phyloP scores from a whole-genome alignment of 2,888 invertebrate genomes.

The Adelphocoris suturalis region DNA sequence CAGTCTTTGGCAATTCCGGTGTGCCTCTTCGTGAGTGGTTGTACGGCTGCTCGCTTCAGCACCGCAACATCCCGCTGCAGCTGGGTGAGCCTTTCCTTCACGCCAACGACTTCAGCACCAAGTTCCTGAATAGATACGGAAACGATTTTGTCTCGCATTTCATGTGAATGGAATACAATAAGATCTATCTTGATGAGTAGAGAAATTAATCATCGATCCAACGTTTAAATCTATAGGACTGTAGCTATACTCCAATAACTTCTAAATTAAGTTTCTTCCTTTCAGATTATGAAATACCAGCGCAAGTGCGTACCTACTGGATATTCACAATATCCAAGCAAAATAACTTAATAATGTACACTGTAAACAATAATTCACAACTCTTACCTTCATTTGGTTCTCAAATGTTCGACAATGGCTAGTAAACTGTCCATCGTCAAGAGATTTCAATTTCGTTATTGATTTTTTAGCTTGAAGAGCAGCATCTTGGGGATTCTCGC shows the following conservation, averaged over 20 bases:
- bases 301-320: too few relatives aligned
- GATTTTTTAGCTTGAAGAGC: constrained; percentile 73
- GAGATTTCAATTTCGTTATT: constrained; percentile 78
- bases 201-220: too few relatives aligned
- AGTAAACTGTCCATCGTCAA: constrained; percentile 82
- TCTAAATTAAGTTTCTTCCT: too few relatives aligned
- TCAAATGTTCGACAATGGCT: constrained; percentile 81
- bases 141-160: not conserved
- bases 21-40: constrained; percentile 78
- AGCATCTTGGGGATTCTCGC: constrained; percentile 62
- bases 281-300: too few relatives aligned
- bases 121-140: constrained; percentile 80
- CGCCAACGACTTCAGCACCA: constrained; percentile 82
- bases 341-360: too few relatives aligned
- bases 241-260: too few relatives aligned
- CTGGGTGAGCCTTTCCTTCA: constrained; percentile 84
- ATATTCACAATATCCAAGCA: too few relatives aligned
- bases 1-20: constrained; percentile 80
- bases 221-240: too few relatives aligned
- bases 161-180: not conserved
- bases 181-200: too few relatives aligned
- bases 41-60: constrained; percentile 81
- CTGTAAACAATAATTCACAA: not conserved
- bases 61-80: constrained; percentile 86
- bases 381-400: constrained; percentile 77